phyloP scores from a whole-genome alignment of 2,797 vertebrate genomes.

The Delichon dasypus region DNA sequence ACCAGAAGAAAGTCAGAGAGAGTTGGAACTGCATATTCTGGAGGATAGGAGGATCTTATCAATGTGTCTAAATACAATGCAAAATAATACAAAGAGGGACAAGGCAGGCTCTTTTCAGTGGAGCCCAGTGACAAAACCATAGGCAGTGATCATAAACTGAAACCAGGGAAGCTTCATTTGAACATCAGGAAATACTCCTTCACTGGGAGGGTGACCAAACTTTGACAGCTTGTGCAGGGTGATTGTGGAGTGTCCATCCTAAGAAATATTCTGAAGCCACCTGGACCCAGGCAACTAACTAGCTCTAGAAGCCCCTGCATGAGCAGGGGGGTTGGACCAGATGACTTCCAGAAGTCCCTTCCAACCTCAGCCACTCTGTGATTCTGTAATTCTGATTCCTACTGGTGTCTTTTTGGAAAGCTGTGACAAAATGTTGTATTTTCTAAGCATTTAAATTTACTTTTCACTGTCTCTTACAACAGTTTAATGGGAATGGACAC shows the following conservation, averaged over 20 bases:
- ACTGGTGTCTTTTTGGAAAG: not conserved
- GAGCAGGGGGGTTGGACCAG: fast-evolving
- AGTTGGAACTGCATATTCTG: not conserved
- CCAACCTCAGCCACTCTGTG: not conserved
- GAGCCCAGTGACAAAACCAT: not conserved
- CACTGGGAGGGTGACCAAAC: not conserved
- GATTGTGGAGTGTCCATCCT: not conserved
- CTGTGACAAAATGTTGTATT: not conserved
- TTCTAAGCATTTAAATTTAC: not conserved
- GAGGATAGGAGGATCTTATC: not conserved
- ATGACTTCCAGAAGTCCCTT: not conserved
- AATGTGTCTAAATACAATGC: not conserved
- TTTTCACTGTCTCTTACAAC: not conserved
- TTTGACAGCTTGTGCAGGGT: not conserved
- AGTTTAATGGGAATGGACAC: not conserved
- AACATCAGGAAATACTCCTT: not conserved
- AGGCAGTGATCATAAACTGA: not conserved
- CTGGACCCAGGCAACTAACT: not conserved
- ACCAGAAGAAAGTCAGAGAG: not conserved
- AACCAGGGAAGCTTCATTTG: not conserved
- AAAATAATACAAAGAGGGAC: not conserved
- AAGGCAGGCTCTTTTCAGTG: not conserved
- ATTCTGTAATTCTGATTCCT: not conserved
- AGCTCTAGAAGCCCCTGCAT: not conserved
- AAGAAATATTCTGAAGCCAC: not conserved